Evolutionary conservation across 1,140 invertebrate species (phyloP), one percentile per base, ranked within the genome.

Genomic region (Lordiphosa mommai): DNA sequence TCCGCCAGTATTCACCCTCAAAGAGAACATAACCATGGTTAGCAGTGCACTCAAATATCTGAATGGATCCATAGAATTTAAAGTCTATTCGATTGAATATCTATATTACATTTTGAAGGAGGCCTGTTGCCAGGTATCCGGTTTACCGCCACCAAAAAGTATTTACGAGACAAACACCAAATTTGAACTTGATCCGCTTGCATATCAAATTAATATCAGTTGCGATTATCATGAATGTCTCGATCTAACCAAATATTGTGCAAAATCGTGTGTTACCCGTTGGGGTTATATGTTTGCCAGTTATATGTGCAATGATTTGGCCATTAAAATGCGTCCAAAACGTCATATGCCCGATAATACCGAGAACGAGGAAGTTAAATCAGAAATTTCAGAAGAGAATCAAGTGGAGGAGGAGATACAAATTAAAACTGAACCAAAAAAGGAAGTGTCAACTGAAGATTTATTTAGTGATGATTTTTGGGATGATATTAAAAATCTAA

Each of bases 71-170:
- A 14, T 51, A 27, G 32, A 59, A 3, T 7, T 64, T 0, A 48
- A 44, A 4, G 30, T 71, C 3, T 61, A 58, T 32, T 23, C 63
- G 0, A 57, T 71, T 10, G 49, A 71, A 41, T 49, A 58, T 33
- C 43, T 61, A 0, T 71, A 58, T 51, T 57, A 14, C 13, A n/a
- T 37, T 13, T 8, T 67, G 8, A 67, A 63, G 33, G 4, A 30
- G 12, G 32, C 37, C 5, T 29, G 37, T 1, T 55, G 57, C 12
- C 13, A 55, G 16, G 13, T 30, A 17, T 36, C 12, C 7, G 43
- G 30, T 9, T 20, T 34, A 14, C 10, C 32, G 4, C 3, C 17
- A 4, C 61, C 61, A 7, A 27, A 32, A n/a, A 43, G 29, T 4
- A 13, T 38, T 0, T 17, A 41, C 17, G 23, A 47, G 8, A 55